Evolutionary conservation across 2,797 vertebrate species (phyloP), one percentile per base, ranked within the genome.

Genomic region (Setipinna tenuifilis): DNA sequence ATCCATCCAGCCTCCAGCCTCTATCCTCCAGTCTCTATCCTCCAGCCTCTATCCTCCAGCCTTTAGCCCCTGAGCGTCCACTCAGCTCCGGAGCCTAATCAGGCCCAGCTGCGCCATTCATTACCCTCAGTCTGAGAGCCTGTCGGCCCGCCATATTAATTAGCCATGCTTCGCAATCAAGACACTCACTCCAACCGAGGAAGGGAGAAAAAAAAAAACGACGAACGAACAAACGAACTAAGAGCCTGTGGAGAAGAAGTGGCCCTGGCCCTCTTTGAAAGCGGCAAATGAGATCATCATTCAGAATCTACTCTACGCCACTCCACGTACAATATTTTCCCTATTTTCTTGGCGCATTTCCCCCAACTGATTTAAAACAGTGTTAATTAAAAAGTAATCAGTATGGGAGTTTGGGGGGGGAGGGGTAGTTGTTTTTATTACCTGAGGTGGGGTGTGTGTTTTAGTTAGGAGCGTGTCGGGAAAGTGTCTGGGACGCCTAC

Each of bases 111-210:
- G 89, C 87, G 91, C 93, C 91, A 94, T 93, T 92, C 91, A 92
- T 85, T 71, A 78, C 89, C 92, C 91, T 93, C 92, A 83, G 90
- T 88, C 90, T 92, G 91, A 90, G 90, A 87, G 83, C 83, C 91
- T 90, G 93, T 94, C 94, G 92, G 93, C 92, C 91, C 92, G 94
- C 93, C 92, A 93, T 93, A 94, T 95, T 95, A 96, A 95, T 95
- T 94, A 95, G 85, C 91, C 88, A 92, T 46, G 93, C 91, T 91
- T 90, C 93, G 92, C 93, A 94, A 78, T 78, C 71, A 78, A 41
- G 71, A 4, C 35, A 7, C 71, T 41, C 35, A 10, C 71, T 44
- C 71, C 10, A 17, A 41, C 71, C 50, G 9, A 12, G n/a, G 1
- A 44, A 78, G 2, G n/a, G 1, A 44, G 44, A 17, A 35, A 17